These are phyloP conservation scores for Amphipoea lucens DNA, from an alignment of 2,888 invertebrate genomes.

Conservation along the genomic window DNA sequence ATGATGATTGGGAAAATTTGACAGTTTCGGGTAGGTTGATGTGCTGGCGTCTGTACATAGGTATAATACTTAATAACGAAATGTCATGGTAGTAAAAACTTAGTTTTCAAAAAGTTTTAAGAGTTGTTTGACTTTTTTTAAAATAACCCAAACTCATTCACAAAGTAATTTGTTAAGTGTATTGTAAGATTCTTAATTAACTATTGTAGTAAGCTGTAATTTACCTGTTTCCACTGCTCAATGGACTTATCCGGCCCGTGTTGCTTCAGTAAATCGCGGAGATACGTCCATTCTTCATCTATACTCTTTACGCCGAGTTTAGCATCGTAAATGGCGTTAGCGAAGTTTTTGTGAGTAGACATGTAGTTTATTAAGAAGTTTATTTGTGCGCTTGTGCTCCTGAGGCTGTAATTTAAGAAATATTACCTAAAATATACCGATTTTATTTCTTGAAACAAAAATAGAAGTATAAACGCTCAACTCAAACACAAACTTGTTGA, in stretches of 20 bases:
- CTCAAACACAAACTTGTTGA: background rate
- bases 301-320: constrained; percentile 1
- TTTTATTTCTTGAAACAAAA: background rate
- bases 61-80: too few species aligned
- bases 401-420: background rate
- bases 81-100: too few species aligned
- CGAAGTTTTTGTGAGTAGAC: constrained; percentile 13
- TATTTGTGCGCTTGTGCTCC: constrained; percentile 2
- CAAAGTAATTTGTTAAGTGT: background rate
- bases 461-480: background rate
- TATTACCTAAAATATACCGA: background rate
- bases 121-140: background rate
- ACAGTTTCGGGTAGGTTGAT: too few species aligned
- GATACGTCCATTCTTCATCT: constrained; percentile 7
- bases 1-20: too few species aligned
- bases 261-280: background rate
- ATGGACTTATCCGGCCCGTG: constrained; percentile 7
- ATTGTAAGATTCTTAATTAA: background rate
- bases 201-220: background rate
- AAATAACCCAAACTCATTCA: background rate
- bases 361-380: constrained; percentile 14
- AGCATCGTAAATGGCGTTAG: background rate
- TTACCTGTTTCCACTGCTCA: constrained; percentile 10
- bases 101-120: background rate
- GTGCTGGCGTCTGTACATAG: too few species aligned